Base-by-base conservation (phyloP, 2,113 vertebrate species). In the Sminthopsis crassicaudata region DNA sequence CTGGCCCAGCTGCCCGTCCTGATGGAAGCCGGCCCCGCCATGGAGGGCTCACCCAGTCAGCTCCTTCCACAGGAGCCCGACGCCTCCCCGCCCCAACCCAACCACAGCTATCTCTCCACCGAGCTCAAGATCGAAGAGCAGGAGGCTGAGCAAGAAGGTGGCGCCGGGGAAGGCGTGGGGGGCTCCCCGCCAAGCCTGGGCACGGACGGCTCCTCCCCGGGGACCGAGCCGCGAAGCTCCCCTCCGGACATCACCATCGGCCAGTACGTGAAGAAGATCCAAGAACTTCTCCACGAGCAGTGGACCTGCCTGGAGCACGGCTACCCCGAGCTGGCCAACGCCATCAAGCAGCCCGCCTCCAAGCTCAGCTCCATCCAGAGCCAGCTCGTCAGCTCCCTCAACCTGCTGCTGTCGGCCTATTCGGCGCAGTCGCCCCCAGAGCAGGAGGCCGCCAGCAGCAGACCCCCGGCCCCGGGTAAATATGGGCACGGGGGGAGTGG, bases 281-380 rank as follows among this genome's bases (percentile, higher is more conserved):
- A 99, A 94, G 99, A 99, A 84, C 99, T 99, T 10, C 98, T 99
- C 91, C 99, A 99, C 90, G 99, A 99, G 97, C 99, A 99, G 98
- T 99, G 99, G 99, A 99, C 98, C 94, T 99, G 99, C 96, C 98
- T 99, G 96, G 99, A 99, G 95, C 99, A 99, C 0, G 98, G 99
- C 48, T 98, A 99, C 95, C 99, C 99, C 0, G 99, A 99, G 97
- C 98, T 99, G 89, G 98, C 99, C 84, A 99, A 98, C 1, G 99
- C 98, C 46, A 98, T 98, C 76, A 98, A 98, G 90, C 99, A 99
- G 93, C 99, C 99, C 0, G 99, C 99, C 53, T 99, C 99, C 94
- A 99, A 99, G 98, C 99, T 99, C 98, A 99, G 99, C 98, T 99
- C 99, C 92, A 99, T 99, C 96, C 99, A 99, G 98, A 99, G 99